Conservation (phyloP, 2,113 vertebrate species). For the Myocastor coypus region DNA sequence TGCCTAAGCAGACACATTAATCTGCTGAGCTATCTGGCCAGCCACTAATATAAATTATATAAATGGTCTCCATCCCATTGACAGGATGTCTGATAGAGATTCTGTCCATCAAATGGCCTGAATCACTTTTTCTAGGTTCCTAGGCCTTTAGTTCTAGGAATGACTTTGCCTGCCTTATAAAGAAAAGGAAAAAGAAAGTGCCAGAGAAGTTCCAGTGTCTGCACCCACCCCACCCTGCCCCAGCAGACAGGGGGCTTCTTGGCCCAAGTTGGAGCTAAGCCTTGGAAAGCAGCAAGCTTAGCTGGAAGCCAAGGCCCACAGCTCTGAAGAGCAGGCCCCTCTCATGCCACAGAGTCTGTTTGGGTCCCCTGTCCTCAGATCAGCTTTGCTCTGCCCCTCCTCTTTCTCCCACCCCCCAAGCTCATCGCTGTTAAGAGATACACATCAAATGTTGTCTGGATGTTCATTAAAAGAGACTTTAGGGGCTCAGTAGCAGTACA, state of each 20-base stretch:
- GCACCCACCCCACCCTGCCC: too few relatives aligned
- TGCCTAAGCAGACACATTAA: too few relatives aligned
- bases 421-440: not conserved
- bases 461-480: not conserved
- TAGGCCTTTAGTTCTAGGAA: not conserved
- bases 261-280: not conserved
- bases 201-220: not conserved
- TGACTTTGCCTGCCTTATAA: constrained; percentile 16
- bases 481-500: not conserved
- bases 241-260: not conserved
- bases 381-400: not conserved
- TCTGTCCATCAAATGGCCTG: fast-evolving
- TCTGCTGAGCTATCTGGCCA: too few relatives aligned
- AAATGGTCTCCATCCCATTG: not conserved
- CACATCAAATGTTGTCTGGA: not conserved
- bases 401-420: not conserved
- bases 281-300: not conserved
- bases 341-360: not conserved
- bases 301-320: too few relatives aligned
- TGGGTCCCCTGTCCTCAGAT: fast-evolving
- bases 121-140: not conserved
- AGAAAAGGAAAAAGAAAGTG: constrained; percentile 30
- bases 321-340: not conserved
- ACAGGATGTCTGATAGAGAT: not conserved
- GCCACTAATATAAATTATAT: not conserved